These are phyloP conservation scores for Metellina segmentata DNA, from an alignment of 2,888 invertebrate genomes.

Conservation along the genomic window DNA sequence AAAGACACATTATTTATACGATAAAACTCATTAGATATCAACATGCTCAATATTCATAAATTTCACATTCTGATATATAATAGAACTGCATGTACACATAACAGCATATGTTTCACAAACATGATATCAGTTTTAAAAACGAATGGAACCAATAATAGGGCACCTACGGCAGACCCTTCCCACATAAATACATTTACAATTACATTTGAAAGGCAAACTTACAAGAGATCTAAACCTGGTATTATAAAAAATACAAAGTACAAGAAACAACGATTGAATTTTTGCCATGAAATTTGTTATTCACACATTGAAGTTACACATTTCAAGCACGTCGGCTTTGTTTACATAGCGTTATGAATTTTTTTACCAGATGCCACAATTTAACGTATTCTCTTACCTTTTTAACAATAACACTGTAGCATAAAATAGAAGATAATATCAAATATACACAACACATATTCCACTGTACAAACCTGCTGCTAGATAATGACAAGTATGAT, in stretches of 20 bases:
- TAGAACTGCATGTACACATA: constrained; percentile 21
- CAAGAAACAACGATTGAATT: constrained; percentile 66
- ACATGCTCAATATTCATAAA: constrained; percentile 49
- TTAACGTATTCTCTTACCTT: constrained; percentile 40
- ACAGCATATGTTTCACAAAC: constrained; percentile 50
- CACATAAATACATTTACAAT: constrained; percentile 55
- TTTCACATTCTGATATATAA: constrained; percentile 52
- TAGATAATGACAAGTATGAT: constrained; percentile 68
- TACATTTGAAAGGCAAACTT: constrained; percentile 69
- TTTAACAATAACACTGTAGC: constrained; percentile 73
- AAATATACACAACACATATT: constrained; percentile 75
- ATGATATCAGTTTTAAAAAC: constrained; percentile 45
- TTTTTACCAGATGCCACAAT: constrained; percentile 59
- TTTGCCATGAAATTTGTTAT: constrained; percentile 52
- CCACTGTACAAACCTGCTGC: constrained; percentile 72
- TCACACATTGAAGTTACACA: constrained; percentile 57
- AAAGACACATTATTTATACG: constrained; percentile 40
- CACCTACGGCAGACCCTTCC: constrained; percentile 31
- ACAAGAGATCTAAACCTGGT: constrained; percentile 62
- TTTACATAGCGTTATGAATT: constrained; percentile 50
- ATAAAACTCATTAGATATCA: constrained; percentile 40
- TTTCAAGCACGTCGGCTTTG: constrained; percentile 53
- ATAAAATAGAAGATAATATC: constrained; percentile 75
- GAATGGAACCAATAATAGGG: constrained; percentile 37
- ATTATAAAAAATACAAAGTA: constrained; percentile 73